Conservation (phyloP, 92 coral and sea anemone genomes). For the Phenganax stokvisi region DNA sequence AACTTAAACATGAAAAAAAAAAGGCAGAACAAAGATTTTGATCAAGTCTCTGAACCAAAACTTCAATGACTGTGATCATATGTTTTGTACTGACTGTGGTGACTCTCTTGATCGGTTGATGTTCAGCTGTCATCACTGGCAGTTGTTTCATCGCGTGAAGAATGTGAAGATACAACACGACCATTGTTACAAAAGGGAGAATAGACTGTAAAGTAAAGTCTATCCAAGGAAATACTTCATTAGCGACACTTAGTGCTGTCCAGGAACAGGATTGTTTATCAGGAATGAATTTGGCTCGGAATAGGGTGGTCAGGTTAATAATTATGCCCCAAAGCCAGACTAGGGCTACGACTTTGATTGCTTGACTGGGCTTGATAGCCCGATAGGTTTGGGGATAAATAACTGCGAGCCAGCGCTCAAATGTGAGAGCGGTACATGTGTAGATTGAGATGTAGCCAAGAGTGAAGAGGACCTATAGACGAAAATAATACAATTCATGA, state of each 20-base stretch:
- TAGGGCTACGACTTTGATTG: conserved; percentile 40
- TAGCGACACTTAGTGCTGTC: conserved; percentile 18
- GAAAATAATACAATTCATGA: too few species aligned
- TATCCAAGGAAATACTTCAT: conserved; percentile 12
- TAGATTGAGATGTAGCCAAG: conserved; percentile 67
- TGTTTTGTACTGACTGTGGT: conserved; percentile 40
- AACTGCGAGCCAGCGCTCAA: conserved; percentile 82
- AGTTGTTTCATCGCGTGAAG: conserved; percentile 57
- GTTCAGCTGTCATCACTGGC: conserved; percentile 21
- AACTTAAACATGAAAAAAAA: too few species aligned
- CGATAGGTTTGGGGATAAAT: conserved; percentile 51
- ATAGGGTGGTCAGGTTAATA: conserved; percentile 46
- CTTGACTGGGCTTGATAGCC: neutral
- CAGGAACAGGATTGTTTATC: conserved; percentile 12
- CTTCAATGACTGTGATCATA: too few species aligned
- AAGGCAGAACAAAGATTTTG: too few species aligned
- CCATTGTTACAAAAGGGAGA: conserved; percentile 57
- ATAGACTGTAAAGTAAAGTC: conserved; percentile 60
- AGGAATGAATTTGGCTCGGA: conserved; percentile 29
- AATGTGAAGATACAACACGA: conserved; percentile 59
- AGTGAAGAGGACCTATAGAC: conserved; percentile 40
- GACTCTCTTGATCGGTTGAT: conserved; percentile 55
- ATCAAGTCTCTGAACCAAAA: too few species aligned
- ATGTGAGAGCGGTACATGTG: conserved; percentile 56
- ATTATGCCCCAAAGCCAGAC: conserved; percentile 54